Conservation (phyloP, 2,797 vertebrate genomes). For the Silurus lanzhouensis region DNA sequence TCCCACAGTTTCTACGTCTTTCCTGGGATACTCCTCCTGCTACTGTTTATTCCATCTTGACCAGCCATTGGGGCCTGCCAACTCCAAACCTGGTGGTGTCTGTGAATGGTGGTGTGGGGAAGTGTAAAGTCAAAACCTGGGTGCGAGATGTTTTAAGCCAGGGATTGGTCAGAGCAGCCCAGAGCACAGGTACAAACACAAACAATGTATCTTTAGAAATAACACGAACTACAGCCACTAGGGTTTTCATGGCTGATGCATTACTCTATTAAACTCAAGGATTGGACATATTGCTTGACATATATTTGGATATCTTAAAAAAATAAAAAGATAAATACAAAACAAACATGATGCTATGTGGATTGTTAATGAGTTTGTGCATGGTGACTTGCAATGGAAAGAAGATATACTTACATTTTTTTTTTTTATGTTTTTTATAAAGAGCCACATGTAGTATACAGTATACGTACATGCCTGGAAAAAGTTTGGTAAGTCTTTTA, state of each 20-base stretch:
- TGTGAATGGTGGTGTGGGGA: slow-evolving; percentile 79
- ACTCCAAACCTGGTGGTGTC: slow-evolving; percentile 89
- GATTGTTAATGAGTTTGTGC: neutral
- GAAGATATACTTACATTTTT: too few relatives aligned
- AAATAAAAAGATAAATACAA: too few relatives aligned
- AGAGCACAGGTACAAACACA: slow-evolving; percentile 82
- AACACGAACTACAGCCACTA: neutral
- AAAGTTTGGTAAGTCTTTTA: too few relatives aligned
- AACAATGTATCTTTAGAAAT: neutral
- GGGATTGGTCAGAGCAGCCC: slow-evolving; percentile 86
- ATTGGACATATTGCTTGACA: neutral
- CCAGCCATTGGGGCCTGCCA: slow-evolving; percentile 77
- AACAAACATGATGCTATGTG: neutral
- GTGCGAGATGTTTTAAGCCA: slow-evolving; percentile 85
- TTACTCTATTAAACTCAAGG: neutral
- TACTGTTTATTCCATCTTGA: slow-evolving; percentile 80
- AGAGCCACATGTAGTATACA: too few relatives aligned
- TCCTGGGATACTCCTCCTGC: slow-evolving; percentile 80
- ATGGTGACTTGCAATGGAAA: neutral
- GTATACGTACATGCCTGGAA: too few relatives aligned
- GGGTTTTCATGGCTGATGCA: neutral
- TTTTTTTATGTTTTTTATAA: too few relatives aligned
- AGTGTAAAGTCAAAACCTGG: slow-evolving; percentile 80
- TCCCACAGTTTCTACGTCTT: slow-evolving; percentile 83
- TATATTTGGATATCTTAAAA: too few relatives aligned